Conservation (phyloP, 2,113 vertebrate species). For the Origma solitaria region DNA sequence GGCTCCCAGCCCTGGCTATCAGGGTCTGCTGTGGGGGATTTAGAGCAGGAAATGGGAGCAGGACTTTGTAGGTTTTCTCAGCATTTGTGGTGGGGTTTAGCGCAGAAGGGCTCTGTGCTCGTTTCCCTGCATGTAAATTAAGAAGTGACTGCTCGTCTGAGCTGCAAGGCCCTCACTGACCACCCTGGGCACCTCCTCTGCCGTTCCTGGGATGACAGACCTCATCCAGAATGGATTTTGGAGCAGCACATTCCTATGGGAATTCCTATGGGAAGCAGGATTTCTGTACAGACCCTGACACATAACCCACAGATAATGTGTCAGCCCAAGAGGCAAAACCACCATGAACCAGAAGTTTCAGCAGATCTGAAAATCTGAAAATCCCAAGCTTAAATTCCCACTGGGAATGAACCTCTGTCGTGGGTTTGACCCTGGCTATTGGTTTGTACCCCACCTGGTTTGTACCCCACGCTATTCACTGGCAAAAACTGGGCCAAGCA, state of each 20-base stretch:
- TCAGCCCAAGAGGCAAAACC: not conserved
- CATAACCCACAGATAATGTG: fast-evolving
- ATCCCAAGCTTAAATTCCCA: not conserved
- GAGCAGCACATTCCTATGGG: not conserved
- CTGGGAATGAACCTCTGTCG: fast-evolving
- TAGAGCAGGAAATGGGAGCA: not conserved
- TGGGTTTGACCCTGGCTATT: too few species aligned
- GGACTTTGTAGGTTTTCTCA: not conserved
- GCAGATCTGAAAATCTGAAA: not conserved
- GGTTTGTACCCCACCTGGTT: too few species aligned
- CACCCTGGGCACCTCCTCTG: not conserved
- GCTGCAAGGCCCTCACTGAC: not conserved
- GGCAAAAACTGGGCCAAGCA: too few species aligned
- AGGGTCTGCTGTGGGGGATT: not conserved
- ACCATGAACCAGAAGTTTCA: not conserved
- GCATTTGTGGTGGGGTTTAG: not conserved
- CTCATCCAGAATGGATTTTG: not conserved
- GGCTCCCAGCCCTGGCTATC: not conserved
- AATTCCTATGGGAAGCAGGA: not conserved
- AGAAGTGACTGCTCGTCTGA: not conserved
- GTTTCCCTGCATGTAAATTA: not conserved
- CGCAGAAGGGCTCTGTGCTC: not conserved
- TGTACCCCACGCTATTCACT: too few species aligned
- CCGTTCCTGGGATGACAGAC: not conserved
- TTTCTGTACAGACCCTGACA: not conserved